Evolutionary conservation across 2,888 invertebrate species (phyloP).

Genomic region (Uropetala carovei): DNA sequence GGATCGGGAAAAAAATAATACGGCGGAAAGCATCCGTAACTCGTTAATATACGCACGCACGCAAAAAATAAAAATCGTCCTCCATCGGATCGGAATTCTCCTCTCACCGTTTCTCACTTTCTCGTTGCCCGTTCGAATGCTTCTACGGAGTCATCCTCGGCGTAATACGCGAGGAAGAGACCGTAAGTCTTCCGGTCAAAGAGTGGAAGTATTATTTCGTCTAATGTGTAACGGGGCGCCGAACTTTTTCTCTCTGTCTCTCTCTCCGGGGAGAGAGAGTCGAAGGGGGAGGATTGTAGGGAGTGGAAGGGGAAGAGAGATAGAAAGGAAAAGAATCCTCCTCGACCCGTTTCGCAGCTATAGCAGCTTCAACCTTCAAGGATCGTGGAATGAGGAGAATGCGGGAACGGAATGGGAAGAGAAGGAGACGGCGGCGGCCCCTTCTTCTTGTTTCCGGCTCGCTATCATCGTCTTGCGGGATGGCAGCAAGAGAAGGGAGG

Average conservation of each 20-base stretch:
- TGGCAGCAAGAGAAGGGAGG: too few species aligned
- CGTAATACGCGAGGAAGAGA: background rate
- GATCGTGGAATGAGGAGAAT: background rate
- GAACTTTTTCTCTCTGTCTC: too few species aligned
- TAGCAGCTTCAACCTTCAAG: background rate
- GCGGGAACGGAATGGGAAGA: background rate
- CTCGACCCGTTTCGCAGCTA: background rate
- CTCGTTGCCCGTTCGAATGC: background rate
- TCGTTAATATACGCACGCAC: too few species aligned
- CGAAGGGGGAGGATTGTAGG: too few species aligned
- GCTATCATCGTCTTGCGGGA: background rate
- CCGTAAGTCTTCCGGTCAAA: background rate
- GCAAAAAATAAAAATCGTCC: too few species aligned
- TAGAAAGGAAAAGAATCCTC: too few species aligned
- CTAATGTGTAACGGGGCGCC: background rate
- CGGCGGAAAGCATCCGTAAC: too few species aligned
- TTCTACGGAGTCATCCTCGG: background rate
- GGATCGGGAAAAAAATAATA: too few species aligned
- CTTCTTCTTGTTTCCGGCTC: conserved; percentile 17
- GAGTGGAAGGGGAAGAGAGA: too few species aligned
- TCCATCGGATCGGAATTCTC: too few species aligned
- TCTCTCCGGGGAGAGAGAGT: too few species aligned
- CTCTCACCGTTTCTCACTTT: background rate
- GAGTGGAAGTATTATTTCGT: background rate
- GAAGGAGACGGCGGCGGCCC: background rate